Evolutionary conservation across 2,888 invertebrate species (phyloP).

Genomic region (Drosophila phalerata): DNA sequence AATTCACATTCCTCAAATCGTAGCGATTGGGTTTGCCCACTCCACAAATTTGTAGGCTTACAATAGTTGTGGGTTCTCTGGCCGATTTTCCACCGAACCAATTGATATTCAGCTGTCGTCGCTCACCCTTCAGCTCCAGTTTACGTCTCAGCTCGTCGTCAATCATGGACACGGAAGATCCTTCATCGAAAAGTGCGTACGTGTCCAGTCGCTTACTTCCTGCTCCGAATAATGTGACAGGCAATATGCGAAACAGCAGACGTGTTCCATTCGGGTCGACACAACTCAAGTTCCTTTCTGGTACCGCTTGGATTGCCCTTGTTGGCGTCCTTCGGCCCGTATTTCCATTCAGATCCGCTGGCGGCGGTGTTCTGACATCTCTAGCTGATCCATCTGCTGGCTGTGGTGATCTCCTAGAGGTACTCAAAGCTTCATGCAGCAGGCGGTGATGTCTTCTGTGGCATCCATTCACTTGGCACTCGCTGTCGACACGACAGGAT

Average conservation of each 20-base stretch:
- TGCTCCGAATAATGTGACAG: slow-evolving; percentile 24
- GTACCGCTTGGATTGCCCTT: background rate
- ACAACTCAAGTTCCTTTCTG: slow-evolving; percentile 9
- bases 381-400: background rate
- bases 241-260: slow-evolving; percentile 29
- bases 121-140: no score
- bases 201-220: background rate
- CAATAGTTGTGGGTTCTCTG: no score
- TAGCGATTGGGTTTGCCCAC: no score
- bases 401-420: slow-evolving; percentile 1
- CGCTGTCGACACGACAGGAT: background rate
- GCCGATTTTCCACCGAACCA: no score
- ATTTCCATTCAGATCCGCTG: no score
- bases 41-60: no score
- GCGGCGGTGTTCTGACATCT: no score
- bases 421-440: background rate
- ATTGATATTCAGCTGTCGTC: no score
- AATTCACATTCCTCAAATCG: no score
- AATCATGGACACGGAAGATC: no score
- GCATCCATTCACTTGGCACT: background rate
- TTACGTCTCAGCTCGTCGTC: no score
- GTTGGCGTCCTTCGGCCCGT: background rate
- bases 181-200: background rate
- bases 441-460: background rate
- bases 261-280: slow-evolving; percentile 8